phyloP scores from a whole-genome alignment of 53 echinoderm and acorn worm species.

The Arbacia lixula region DNA sequence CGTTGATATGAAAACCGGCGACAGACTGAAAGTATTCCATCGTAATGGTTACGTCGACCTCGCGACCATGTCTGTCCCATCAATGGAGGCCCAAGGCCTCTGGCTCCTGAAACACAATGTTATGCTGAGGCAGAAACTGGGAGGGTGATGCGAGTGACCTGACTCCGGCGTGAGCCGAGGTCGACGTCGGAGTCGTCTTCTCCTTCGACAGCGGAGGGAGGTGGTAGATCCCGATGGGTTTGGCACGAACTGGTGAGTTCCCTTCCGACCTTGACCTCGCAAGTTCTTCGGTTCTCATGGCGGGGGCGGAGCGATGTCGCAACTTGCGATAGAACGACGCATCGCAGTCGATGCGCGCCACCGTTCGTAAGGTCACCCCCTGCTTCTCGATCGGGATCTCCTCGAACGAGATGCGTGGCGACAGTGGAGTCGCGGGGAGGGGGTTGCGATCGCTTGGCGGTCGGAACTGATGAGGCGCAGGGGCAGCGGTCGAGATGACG shows the following conservation, averaged over 20 bases:
- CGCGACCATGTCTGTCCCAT: too few species aligned
- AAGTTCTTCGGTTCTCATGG: constrained; percentile 57
- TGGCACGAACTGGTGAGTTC: constrained; percentile 42
- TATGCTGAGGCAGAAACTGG: constrained; percentile 14
- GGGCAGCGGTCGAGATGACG: neutral
- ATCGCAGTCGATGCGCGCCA: constrained; percentile 62
- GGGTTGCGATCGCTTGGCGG: constrained; percentile 19
- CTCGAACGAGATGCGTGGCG: constrained; percentile 46
- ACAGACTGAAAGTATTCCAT: too few species aligned
- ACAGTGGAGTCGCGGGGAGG: constrained; percentile 6
- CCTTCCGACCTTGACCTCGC: neutral
- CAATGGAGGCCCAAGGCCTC: too few species aligned
- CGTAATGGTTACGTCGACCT: too few species aligned
- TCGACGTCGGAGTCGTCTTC: constrained; percentile 1
- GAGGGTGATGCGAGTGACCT: neutral
- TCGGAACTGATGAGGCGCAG: constrained; percentile 8
- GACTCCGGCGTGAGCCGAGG: neutral
- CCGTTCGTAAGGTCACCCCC: constrained; percentile 14
- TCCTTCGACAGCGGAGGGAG: constrained; percentile 60
- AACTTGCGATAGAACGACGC: constrained; percentile 68
- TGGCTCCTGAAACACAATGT: constrained; percentile 20
- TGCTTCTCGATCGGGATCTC: constrained; percentile 41
- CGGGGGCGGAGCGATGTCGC: constrained; percentile 67
- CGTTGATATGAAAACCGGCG: too few species aligned
- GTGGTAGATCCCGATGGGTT: constrained; percentile 57